These are phyloP conservation scores for Chunga burmeisteri DNA, from an alignment of 2,113 vertebrate genomes.

Conservation along the genomic window DNA sequence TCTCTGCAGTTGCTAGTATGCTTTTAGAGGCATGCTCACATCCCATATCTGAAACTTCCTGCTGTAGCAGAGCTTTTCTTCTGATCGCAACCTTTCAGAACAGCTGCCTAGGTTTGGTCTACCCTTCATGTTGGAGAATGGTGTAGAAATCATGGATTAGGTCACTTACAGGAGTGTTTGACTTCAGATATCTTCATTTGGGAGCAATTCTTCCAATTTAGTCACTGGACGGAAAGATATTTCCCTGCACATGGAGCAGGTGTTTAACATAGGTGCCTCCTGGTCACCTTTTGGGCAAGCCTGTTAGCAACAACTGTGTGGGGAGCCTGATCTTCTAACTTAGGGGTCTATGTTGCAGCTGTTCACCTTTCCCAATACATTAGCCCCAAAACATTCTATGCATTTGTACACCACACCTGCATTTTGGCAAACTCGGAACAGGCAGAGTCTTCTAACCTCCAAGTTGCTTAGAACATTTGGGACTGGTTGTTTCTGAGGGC, in stretches of 20 bases:
- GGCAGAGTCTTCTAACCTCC: background rate
- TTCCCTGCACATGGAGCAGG: background rate
- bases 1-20: background rate
- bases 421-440: background rate
- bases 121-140: background rate
- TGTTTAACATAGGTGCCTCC: background rate
- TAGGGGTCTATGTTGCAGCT: background rate
- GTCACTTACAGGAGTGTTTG: background rate
- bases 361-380: background rate
- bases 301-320: background rate
- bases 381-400: background rate
- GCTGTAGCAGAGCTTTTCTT: background rate
- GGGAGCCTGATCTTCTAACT: background rate
- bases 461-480: background rate
- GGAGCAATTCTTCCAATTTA: background rate
- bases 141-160: background rate
- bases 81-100: background rate
- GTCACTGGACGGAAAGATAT: background rate
- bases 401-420: background rate
- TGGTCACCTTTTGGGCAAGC: background rate
- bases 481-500: background rate
- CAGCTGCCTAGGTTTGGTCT: background rate
- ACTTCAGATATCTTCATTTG: background rate
- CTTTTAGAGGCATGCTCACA: background rate
- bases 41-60: background rate